A percentile compares a stretch with the other conserved stretches of the same genome.
Evolutionary conservation across 2,113 vertebrate species (phyloP).

Genomic region (Octodon degus): DNA sequence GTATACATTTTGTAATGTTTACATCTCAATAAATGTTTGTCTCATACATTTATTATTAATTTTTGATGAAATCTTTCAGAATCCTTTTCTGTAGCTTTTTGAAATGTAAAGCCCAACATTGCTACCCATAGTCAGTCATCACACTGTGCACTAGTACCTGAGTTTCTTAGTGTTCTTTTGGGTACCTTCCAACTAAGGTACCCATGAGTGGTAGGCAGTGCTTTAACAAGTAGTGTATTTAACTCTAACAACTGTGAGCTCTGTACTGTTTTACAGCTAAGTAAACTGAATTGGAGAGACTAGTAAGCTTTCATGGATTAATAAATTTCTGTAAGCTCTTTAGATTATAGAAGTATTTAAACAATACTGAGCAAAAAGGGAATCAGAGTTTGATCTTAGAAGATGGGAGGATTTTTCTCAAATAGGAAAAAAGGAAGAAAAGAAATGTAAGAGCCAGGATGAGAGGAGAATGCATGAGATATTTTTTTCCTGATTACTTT

Average conservation of each 20-base stretch:
- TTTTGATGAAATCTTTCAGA: not conserved
- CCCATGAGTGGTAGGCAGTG: not conserved
- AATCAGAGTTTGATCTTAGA: slow-evolving; percentile 3
- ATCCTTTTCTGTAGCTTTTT: not conserved
- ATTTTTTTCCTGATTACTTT: not conserved
- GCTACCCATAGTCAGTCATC: not conserved
- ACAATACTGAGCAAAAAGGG: not conserved
- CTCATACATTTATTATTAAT: not conserved
- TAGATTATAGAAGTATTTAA: not conserved
- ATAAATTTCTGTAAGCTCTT: not conserved
- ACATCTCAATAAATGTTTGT: not conserved
- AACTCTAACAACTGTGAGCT: not conserved
- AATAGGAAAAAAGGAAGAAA: slow-evolving; percentile 6
- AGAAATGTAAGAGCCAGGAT: not conserved
- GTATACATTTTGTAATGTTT: not conserved
- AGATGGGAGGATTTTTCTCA: slow-evolving; percentile 29
- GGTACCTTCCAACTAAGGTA: too few relatives aligned
- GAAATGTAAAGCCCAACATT: not conserved
- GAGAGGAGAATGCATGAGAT: not conserved
- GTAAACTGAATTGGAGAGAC: not conserved
- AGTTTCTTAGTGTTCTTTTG: not conserved
- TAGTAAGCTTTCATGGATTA: not conserved
- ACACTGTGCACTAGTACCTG: not conserved
- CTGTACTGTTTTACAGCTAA: not conserved
- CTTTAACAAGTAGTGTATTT: not conserved